Evolutionary conservation across 2,113 vertebrate species (phyloP), one percentile per base, ranked within the genome.

Genomic region (Nematolebias whitei): DNA sequence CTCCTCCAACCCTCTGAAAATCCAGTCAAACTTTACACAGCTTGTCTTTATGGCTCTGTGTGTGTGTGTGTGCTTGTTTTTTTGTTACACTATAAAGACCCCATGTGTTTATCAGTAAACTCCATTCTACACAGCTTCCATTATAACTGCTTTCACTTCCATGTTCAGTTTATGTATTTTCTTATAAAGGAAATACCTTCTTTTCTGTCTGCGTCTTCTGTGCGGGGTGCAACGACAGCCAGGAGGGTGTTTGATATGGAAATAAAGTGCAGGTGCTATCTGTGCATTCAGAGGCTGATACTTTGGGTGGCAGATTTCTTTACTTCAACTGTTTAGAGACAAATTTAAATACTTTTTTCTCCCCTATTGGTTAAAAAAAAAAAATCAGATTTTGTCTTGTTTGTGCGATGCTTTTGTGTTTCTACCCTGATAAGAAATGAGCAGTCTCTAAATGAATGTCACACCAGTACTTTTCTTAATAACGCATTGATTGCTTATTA

Each of bases 31-130:
- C 85, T 77, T 88, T 80, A 51, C 52, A 74, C 55, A 66, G 53
- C 62, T 73, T 71, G 77, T 63, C 59, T 67, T 51, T 66, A 19
- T 62, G 16, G 52, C 20, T 65, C 22, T 74, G 78, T 74, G 69
- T 53, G 39, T 68, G 59, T 56, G 65, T 64, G 65, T 55, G 76
- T 74, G 63, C 77, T 57, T 35, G 4, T 62, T 85, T 81, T 65
- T 85, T 84, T 87, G 80, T 84, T 68, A 68, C 82, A 63, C 74
- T 70, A 77, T 51, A 88, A 89, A 89, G 75, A 40, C 18, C 54
- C 49, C 29, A 26, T 39, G 80, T 90, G 79, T 85, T 89, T 90
- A 87, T 88, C 84, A 68, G 80, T 83, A 86, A 88, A 89, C 78
- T 39, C 47, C 67, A 61, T 63, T 80, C 68, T 68, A 45, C 82